A percentile compares a stretch with the other conserved stretches of the same genome.
Conservation (phyloP, 1,140 invertebrate species). For the Araneus ventricosus region DNA sequence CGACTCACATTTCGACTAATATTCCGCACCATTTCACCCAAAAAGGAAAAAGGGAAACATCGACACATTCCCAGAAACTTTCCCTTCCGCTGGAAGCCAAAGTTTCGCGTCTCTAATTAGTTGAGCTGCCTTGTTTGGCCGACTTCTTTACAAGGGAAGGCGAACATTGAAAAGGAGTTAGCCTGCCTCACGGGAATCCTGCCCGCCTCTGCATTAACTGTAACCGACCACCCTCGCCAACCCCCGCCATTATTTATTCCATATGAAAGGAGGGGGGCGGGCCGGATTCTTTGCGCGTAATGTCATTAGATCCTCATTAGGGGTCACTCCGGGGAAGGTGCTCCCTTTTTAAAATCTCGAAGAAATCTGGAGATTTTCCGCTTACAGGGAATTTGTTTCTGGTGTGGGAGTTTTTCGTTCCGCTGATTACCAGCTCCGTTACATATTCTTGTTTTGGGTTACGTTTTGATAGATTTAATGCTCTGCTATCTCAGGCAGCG, state of each 20-base stretch:
- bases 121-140: background rate
- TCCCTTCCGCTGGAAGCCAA: background rate
- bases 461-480: too few species aligned
- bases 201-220: background rate
- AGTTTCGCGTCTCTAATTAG: conserved; percentile 6
- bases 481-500: too few species aligned
- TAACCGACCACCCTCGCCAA: background rate
- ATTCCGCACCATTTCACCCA: too few species aligned
- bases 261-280: conserved; percentile 6
- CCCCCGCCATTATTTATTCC: conserved; percentile 1
- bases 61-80: too few species aligned
- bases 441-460: too few species aligned
- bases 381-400: too few species aligned
- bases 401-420: too few species aligned
- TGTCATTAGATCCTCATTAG: conserved; percentile 63
- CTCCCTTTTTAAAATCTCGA: conserved; percentile 11
- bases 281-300: conserved; percentile 56
- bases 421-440: too few species aligned
- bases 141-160: conserved; percentile 7
- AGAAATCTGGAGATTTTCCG: background rate
- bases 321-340: background rate
- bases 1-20: too few species aligned
- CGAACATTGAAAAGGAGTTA: conserved; percentile 33
- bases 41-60: too few species aligned
- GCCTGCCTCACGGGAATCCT: background rate